Percentiles rank a stretch among this genome's conserved stretches.
These are phyloP conservation scores for Agonopterix arenella DNA, from an alignment of 2,888 invertebrate genomes.

Conservation along the genomic window DNA sequence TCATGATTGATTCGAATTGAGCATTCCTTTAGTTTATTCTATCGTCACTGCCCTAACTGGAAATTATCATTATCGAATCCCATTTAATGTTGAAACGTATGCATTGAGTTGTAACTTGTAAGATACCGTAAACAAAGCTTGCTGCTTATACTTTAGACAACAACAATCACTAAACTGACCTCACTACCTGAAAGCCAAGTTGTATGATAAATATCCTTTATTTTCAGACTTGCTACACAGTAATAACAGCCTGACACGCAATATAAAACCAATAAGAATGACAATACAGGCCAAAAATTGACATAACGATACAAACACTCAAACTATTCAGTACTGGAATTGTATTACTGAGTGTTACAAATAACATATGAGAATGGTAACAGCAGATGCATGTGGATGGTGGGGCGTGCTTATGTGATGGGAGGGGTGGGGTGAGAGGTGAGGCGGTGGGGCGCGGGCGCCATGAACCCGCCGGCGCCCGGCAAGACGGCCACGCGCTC, in stretches of 20 bases:
- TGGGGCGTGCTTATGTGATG: conserved; percentile 59
- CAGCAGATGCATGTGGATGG: conserved; percentile 40
- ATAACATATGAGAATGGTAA: conserved; percentile 26
- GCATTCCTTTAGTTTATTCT: conserved; percentile 31
- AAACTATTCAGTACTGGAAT: conserved; percentile 8
- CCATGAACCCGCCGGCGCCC: conserved; percentile 80
- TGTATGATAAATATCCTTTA: too few relatives aligned
- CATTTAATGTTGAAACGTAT: too few relatives aligned
- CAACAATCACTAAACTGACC: too few relatives aligned
- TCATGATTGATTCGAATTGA: conserved; percentile 52
- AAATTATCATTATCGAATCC: neutral
- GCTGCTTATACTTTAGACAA: too few relatives aligned
- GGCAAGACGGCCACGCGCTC: conserved; percentile 81
- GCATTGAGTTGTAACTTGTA: too few relatives aligned
- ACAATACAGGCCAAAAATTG: conserved; percentile 4
- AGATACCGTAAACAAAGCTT: too few relatives aligned
- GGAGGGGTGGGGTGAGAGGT: conserved; percentile 75
- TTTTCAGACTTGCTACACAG: too few relatives aligned
- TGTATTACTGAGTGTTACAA: conserved; percentile 26
- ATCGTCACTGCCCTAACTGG: conserved; percentile 9
- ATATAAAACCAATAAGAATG: neutral
- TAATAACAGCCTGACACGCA: too few relatives aligned
- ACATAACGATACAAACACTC: neutral
- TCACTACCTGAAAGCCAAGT: too few relatives aligned
- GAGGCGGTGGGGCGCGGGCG: conserved; percentile 50